Percentiles rank a stretch among this genome's conserved stretches.
Evolutionary conservation across 2,888 invertebrate genomes (phyloP).

Genomic region (Drosophila monieri): DNA sequence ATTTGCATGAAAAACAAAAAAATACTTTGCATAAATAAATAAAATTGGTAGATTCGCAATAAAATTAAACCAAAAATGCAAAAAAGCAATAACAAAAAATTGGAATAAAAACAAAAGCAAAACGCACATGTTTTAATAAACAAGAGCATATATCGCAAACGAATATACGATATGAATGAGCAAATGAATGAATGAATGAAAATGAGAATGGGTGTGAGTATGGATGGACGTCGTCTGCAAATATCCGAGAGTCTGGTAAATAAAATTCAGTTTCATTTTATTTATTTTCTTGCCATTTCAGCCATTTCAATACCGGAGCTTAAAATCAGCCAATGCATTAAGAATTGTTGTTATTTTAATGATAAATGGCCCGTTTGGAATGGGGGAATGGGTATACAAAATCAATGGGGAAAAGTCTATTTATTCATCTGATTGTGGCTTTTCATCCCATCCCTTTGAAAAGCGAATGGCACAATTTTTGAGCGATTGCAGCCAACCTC

Average conservation of each 20-base stretch:
- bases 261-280: slow-evolving; percentile 24
- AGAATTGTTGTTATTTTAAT: slow-evolving; percentile 28
- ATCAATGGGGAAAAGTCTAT: slow-evolving; percentile 19
- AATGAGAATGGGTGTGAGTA: slow-evolving; percentile 25
- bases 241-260: slow-evolving; percentile 2
- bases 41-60: slow-evolving; percentile 43
- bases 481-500: slow-evolving; percentile 15
- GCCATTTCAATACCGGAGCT: slow-evolving; percentile 15
- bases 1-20: slow-evolving; percentile 52
- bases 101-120: slow-evolving; percentile 22
- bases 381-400: slow-evolving; percentile 8
- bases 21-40: slow-evolving; percentile 71
- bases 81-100: slow-evolving; percentile 6
- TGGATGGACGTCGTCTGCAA: slow-evolving; percentile 29
- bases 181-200: slow-evolving; percentile 66
- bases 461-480: neutral
- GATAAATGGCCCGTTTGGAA: slow-evolving; percentile 19
- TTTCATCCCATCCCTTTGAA: slow-evolving; percentile 29
- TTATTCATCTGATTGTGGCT: slow-evolving; percentile 40
- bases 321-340: slow-evolving; percentile 36
- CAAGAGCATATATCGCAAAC: slow-evolving; percentile 52
- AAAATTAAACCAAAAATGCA: slow-evolving; percentile 3
- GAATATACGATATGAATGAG: slow-evolving; percentile 65
- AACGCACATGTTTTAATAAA: slow-evolving; percentile 65
- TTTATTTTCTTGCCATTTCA: slow-evolving; percentile 15